Base-by-base conservation (phyloP, 1,140 invertebrate species). In the Branchinecta lynchi region DNA sequence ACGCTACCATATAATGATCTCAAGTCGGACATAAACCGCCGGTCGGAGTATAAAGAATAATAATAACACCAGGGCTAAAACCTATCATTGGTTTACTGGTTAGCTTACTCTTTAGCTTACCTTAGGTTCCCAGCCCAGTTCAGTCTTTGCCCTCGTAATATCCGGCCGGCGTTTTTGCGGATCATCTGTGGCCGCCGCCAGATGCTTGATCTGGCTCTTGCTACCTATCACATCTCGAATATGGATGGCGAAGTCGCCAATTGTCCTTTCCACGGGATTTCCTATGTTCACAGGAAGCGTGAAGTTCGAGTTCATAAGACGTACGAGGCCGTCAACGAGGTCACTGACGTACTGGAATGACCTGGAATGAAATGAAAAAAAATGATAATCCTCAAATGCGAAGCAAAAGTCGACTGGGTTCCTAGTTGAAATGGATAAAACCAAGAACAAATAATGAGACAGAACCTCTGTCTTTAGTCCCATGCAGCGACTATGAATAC, bases 341-440 rank as follows among this genome's bases (percentile, higher is more conserved):
- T 99, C 97, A 20, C 88, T 90, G 9, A 99, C 92, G 77, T 98
- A 99, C 79, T 98, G 96, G 80, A 99, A 99, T 0, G 96, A 98
- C 67, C 96, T 82, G 17, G 12, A 60, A 60, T 15, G 3, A 6
- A 12, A 60, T 15, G 17, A 20, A 6, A 2, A 60, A 60, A 60
- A 6, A 3, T 60, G 2, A 60, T 32, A 32, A 32, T 32, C 5
- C 32, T 1, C 5, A 32, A 32, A 1, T 3, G 32, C 32, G 32
- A 32, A 32, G 5, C 32, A 32, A 1, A 32, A 32, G 32, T 32
- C n/a, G n/a, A n/a, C n/a, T n/a, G n/a, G n/a, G n/a, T n/a, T n/a
- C n/a, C n/a, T n/a, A n/a, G n/a, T n/a, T n/a, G n/a, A n/a, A n/a
- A n/a, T n/a, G n/a, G n/a, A n/a, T n/a, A n/a, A n/a, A n/a, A n/a